Base-by-base conservation (phyloP, 2,888 invertebrate species). In the Hydropsyche betteni region DNA sequence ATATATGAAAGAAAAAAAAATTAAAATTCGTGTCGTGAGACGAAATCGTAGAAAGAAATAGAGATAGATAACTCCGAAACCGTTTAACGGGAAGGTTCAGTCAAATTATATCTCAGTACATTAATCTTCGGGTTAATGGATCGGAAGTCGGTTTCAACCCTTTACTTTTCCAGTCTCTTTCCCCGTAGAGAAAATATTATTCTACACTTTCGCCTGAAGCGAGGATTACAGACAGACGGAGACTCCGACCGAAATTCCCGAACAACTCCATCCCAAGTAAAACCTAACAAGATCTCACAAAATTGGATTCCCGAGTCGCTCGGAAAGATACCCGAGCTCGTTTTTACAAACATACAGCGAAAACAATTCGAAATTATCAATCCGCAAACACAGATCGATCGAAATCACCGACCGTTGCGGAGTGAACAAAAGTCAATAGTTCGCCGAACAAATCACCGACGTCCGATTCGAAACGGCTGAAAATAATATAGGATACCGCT, bases 121-220 rank as follows among this genome's bases (percentile, higher is more conserved):
- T 64, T 64, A 64, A 64, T 64, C 64, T 64, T 36, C 34, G 64
- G 64, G 64, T 64, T 64, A 64, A 64, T 64, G 64, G 64, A 64
- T 64, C 64, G 64, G 64, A 64, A 64, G 64, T 64, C 36, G 64
- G 64, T 64, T 64, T 64, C 36, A 64, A 64, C 64, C 64, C 64
- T 64, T 64, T 36, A 64, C 64, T 64, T 64, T 64, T 16, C 8
- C 58, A 8, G 14, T 5, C 58, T 58, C 53, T 53, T 53, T 53
- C 53, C 12, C 61, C 33, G 16, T 1, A 33, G 2, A 8, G 64
- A 36, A 64, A 64, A 64, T 64, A 64, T 64, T 64, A 34, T 36
- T 4, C 64, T 34, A 64, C 44, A 64, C 44, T 44, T 10, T 44
- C 8, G 3, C 14, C 36, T 36, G 10, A 5, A 36, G 36, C 12